Evolutionary conservation across 2,113 vertebrate species (phyloP).

Genomic region (Zootoca vivipara): DNA sequence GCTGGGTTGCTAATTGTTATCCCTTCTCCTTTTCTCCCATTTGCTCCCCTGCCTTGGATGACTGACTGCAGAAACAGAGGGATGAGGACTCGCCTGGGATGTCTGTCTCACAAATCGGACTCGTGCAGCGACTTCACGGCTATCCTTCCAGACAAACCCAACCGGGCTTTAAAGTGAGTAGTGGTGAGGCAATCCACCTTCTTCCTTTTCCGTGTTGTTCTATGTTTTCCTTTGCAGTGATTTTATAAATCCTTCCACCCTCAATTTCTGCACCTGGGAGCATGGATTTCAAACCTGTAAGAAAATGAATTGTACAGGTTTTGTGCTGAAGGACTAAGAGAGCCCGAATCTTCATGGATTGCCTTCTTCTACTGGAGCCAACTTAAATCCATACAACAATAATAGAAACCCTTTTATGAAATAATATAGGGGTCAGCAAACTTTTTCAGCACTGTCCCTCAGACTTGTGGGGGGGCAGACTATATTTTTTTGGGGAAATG

Average conservation of each 20-base stretch:
- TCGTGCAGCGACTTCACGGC: conserved; percentile 95
- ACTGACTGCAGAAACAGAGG: conserved; percentile 81
- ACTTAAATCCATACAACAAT: background rate
- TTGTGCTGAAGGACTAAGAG: background rate
- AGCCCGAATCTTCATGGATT: background rate
- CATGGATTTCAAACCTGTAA: background rate
- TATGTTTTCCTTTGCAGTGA: background rate
- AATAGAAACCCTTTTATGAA: background rate
- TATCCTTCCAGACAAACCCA: conserved; percentile 91
- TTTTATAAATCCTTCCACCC: background rate
- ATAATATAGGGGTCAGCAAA: background rate
- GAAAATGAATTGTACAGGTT: background rate
- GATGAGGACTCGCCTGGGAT: conserved; percentile 96
- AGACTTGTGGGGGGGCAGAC: too few relatives aligned
- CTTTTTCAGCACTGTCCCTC: too few relatives aligned
- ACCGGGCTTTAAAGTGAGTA: conserved; percentile 92
- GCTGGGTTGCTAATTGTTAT: conserved; percentile 20
- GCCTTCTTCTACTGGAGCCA: background rate
- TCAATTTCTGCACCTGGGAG: background rate
- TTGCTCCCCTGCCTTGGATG: conserved; percentile 58
- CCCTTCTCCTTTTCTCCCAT: conserved; percentile 64
- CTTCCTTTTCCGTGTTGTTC: background rate
- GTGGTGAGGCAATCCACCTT: conserved; percentile 21
- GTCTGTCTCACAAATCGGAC: conserved; percentile 96
- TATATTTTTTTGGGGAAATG: too few relatives aligned